phyloP scores from a whole-genome alignment of 2,888 invertebrate species.

The Seira ritae region DNA sequence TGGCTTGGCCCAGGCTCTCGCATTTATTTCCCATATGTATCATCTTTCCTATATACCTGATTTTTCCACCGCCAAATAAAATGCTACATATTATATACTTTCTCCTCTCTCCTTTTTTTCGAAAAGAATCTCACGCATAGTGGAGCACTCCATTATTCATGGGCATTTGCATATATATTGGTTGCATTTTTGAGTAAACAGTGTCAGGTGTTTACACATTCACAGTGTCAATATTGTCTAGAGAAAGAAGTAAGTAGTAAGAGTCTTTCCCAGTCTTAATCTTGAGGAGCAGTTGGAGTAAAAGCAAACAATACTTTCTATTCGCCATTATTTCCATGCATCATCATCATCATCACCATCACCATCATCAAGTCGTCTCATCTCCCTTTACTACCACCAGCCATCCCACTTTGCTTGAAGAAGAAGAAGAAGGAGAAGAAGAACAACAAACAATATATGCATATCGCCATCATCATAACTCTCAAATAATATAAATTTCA shows the following conservation, averaged over 20 bases:
- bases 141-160: slow-evolving; percentile 74
- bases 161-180: slow-evolving; percentile 75
- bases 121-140: slow-evolving; percentile 70
- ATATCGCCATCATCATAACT: slow-evolving; percentile 22
- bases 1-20: no score
- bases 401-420: slow-evolving; percentile 1
- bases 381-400: background rate
- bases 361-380: slow-evolving; percentile 61
- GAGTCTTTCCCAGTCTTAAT: slow-evolving; percentile 71
- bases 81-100: no score
- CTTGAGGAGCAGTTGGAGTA: slow-evolving; percentile 73
- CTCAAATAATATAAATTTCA: slow-evolving; percentile 44
- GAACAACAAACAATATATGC: background rate
- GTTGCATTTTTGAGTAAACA: slow-evolving; percentile 75
- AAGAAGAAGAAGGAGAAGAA: background rate
- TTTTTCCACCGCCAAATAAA: slow-evolving; percentile 37
- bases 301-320: slow-evolving; percentile 72
- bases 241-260: no score
- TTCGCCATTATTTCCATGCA: slow-evolving; percentile 56
- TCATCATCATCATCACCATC: slow-evolving; percentile 40
- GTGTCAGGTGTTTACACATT: slow-evolving; percentile 74
- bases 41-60: no score
- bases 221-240: slow-evolving; percentile 74
- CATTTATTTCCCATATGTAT: no score
- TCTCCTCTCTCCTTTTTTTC: slow-evolving; percentile 65